These are phyloP conservation scores for Anguilla anguilla DNA, from an alignment of 2,797 vertebrate species.

Conservation along the genomic window DNA sequence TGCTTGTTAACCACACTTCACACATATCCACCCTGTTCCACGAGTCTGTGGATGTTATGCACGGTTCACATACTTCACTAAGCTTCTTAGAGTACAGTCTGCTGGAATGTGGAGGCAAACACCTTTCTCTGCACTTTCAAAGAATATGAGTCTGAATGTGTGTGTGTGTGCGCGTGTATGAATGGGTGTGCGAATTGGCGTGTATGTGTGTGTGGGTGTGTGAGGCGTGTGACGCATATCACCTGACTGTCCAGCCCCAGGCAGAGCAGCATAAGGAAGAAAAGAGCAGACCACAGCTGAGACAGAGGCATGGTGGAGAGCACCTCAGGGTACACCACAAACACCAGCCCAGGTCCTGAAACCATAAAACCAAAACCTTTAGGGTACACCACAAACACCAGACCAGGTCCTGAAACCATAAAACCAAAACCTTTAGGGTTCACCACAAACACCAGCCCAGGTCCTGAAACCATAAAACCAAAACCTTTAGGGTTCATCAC, in stretches of 20 bases:
- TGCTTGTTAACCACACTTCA: not conserved
- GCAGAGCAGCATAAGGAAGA: constrained; percentile 77
- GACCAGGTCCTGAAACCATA: not conserved
- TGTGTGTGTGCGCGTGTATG: not conserved
- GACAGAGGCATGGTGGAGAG: constrained; percentile 71
- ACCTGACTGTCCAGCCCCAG: constrained; percentile 78
- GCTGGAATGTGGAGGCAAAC: not conserved
- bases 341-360: constrained; percentile 73
- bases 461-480: constrained; percentile 56
- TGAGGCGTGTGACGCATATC: not conserved
- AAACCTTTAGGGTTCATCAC: not conserved
- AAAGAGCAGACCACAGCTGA: constrained; percentile 72
- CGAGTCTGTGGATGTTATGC: not conserved
- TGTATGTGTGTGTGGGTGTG: not conserved
- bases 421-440: no score
- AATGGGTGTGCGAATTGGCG: not conserved
- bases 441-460: constrained; percentile 64
- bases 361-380: not conserved
- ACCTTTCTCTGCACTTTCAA: not conserved
- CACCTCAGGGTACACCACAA: constrained; percentile 78
- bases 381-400: not conserved
- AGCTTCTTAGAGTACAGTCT: not conserved
- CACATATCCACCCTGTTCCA: not conserved
- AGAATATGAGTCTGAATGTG: not conserved
- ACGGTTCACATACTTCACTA: not conserved